These are phyloP conservation scores for Mormyrus hasselquistii DNA, from an alignment of 2,797 vertebrate species.

Conservation along the genomic window DNA sequence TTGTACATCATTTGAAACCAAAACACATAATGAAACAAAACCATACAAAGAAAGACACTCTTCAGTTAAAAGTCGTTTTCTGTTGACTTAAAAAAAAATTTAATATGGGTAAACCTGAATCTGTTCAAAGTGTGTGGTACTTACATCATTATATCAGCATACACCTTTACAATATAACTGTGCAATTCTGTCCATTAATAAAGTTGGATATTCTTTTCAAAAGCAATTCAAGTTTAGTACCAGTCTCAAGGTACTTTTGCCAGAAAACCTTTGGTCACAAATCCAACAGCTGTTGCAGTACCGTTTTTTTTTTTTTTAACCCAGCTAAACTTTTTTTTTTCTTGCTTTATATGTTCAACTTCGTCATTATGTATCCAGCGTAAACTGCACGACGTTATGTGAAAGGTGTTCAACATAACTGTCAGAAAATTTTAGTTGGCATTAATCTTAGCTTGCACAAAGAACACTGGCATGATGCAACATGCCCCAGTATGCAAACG, in stretches of 20 bases:
- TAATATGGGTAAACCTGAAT: slow-evolving; percentile 5
- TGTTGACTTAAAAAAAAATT: slow-evolving; percentile 2
- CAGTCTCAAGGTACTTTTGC: not conserved
- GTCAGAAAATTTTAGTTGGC: not conserved
- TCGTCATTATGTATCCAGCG: not conserved
- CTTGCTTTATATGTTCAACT: not conserved
- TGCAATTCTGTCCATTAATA: not conserved
- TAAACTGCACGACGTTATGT: not conserved
- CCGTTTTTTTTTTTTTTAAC: not conserved
- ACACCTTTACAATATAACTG: slow-evolving; percentile 1
- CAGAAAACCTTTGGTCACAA: slow-evolving; percentile 7
- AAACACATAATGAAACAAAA: slow-evolving; percentile 28
- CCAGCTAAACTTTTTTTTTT: not conserved
- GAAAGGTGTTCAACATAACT: not conserved
- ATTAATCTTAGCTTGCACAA: not conserved
- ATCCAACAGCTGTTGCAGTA: not conserved
- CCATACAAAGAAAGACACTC: slow-evolving; percentile 62
- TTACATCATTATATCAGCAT: not conserved
- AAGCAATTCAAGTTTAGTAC: not conserved
- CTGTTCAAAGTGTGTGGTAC: not conserved
- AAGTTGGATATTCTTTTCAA: not conserved
- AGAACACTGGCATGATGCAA: not conserved
- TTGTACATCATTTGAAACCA: slow-evolving; percentile 29
- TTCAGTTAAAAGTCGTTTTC: slow-evolving; percentile 38
- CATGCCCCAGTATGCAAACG: not conserved